Conservation (phyloP, 2,113 vertebrate species). For the Chlorocebus sabaeus region DNA sequence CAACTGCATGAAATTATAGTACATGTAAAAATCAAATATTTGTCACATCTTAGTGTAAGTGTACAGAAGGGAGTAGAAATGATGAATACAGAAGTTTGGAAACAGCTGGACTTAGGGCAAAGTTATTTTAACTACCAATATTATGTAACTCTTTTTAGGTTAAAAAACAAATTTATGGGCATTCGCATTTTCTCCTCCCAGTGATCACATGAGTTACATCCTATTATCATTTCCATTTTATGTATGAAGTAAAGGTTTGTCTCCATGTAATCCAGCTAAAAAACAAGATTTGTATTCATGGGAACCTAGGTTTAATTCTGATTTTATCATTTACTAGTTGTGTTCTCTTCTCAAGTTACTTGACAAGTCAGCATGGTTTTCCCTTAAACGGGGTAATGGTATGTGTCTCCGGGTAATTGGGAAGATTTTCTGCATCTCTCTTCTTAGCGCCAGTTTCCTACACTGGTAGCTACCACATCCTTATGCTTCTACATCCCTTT, state of each 20-base stretch:
- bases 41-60: neutral
- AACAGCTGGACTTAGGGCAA: neutral
- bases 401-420: neutral
- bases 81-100: neutral
- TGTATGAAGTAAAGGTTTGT: neutral
- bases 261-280: neutral
- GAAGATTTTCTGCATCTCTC: neutral
- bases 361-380: neutral
- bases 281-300: neutral
- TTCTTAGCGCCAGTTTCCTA: neutral
- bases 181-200: neutral
- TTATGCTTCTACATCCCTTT: too few relatives aligned
- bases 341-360: neutral
- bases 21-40: slow-evolving; percentile 26
- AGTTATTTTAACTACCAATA: neutral
- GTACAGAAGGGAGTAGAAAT: neutral
- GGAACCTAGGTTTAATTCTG: neutral
- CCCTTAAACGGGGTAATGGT: too few relatives aligned
- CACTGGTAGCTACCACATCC: neutral
- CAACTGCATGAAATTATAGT: neutral
- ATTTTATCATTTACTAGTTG: neutral
- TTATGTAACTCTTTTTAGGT: neutral
- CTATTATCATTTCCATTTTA: neutral
- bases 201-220: neutral
- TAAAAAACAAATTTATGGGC: neutral